Base-by-base conservation (phyloP, 2,888 invertebrate genomes). In the Synergus laeviventris region DNA sequence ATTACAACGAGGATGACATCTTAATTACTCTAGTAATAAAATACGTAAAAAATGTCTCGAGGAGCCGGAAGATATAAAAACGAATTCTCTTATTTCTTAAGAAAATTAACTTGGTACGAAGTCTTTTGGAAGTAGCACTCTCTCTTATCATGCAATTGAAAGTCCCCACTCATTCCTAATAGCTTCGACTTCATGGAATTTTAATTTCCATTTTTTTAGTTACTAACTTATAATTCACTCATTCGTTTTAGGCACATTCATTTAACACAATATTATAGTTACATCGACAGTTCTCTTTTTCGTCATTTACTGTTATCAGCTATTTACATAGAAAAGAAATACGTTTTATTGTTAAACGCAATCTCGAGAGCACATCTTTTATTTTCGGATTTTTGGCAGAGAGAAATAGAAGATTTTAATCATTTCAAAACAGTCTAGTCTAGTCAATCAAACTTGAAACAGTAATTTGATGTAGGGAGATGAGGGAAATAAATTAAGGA, bases 51-150 rank as follows among this genome's bases (percentile, higher is more conserved):
- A 70, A 70, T 49, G 70, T 70, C 49, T 70, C 31, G 31, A 49
- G 45, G 31, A 49, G 70, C 70, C 70, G 56, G 49, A 70, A 70
- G 49, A 49, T 70, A 70, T 45, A 70, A 70, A 70, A 49, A 59
- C 12, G 12, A 59, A 31, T 31, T n/a, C 42, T 31, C 45, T 45
- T 42, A 49, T n/a, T 45, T 45, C 70, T 70, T 49, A 70, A n/a
- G 45, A 31, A 70, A 31, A 31, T 49, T 49, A 70, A 45, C 31
- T 12, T 45, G 49, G 24, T 70, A 70, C 24, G 31, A 70, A 70
- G 49, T 70, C 70, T 70, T 70, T 31, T 70, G 49, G 70, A 70
- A 70, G 49, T 70, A 66, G 18, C 49, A 49, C n/a, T n/a, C n/a
- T n/a, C n/a, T n/a, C n/a, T 70, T 16, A 49, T n/a, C 49, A 70